Conservation (phyloP, 2,888 invertebrate genomes). For the Drosophila prolongata region DNA sequence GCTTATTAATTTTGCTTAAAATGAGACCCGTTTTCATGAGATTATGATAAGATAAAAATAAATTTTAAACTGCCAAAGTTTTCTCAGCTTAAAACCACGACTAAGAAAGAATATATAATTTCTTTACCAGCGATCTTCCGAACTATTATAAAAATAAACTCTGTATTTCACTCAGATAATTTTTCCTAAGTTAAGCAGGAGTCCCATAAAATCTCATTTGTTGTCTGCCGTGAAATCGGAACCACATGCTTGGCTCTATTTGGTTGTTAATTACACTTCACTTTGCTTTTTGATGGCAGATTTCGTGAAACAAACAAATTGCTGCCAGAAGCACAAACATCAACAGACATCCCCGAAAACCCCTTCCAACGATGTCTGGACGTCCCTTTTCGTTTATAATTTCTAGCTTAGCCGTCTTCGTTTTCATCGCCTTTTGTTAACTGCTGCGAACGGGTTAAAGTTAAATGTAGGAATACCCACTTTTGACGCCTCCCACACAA, state of each 20-base stretch:
- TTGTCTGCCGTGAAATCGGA: constrained; percentile 43
- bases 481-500: constrained; percentile 30
- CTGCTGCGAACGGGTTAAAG: constrained; percentile 71
- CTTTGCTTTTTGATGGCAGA: constrained; percentile 5
- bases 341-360: not conserved
- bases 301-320: constrained; percentile 49
- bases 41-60: too few relatives aligned
- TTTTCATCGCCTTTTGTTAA: constrained; percentile 60
- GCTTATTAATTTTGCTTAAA: too few relatives aligned
- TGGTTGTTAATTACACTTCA: constrained; percentile 35
- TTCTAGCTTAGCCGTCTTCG: constrained; percentile 46
- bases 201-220: constrained; percentile 31
- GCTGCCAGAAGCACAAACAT: constrained; percentile 45
- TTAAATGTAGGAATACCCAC: constrained; percentile 45
- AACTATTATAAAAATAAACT: too few relatives aligned
- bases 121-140: too few relatives aligned
- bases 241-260: constrained; percentile 20
- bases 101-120: too few relatives aligned
- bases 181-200: not conserved
- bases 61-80: too few relatives aligned
- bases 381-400: constrained; percentile 54
- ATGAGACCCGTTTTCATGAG: too few relatives aligned
- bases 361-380: not conserved
- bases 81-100: too few relatives aligned
- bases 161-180: too few relatives aligned